Evolutionary conservation across 2,113 vertebrate species (phyloP).

Genomic region (Oryzias woworae): DNA sequence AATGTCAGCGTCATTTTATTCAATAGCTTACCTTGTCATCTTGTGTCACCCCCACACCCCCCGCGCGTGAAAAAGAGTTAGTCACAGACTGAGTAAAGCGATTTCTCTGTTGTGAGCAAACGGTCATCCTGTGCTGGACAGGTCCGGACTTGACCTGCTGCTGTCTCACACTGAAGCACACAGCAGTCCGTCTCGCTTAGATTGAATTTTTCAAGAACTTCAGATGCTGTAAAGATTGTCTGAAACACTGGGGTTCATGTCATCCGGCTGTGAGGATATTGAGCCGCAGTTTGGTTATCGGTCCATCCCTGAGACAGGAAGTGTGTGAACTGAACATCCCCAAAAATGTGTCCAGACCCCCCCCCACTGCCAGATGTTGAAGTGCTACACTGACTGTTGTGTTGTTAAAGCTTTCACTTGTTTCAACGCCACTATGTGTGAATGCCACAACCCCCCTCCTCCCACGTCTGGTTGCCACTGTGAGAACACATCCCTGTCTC

Average conservation of each 20-base stretch:
- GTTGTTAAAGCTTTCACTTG: conserved; percentile 51
- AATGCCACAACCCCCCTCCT: conserved; percentile 61
- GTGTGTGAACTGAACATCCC: too few species aligned
- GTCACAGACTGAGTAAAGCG: conserved; percentile 44
- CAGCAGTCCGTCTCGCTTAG: conserved; percentile 4
- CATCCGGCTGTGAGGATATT: too few species aligned
- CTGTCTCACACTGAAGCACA: conserved; percentile 20
- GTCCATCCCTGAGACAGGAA: too few species aligned
- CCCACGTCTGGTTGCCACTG: conserved; percentile 44
- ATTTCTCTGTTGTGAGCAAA: conserved; percentile 47
- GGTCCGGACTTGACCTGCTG: conserved; percentile 44
- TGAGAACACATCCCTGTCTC: conserved; percentile 76
- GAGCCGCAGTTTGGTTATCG: too few species aligned
- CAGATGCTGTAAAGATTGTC: too few species aligned
- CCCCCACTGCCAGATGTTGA: too few species aligned
- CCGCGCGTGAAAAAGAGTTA: conserved; percentile 1
- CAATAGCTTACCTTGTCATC: too few species aligned
- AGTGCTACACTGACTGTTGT: conserved; percentile 7
- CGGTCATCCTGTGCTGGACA: conserved; percentile 55
- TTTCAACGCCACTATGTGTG: conserved; percentile 46
- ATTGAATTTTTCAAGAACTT: not conserved
- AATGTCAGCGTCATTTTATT: too few species aligned
- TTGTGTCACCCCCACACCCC: too few species aligned
- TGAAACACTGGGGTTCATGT: too few species aligned
- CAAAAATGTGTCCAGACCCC: too few species aligned